phyloP scores from a whole-genome alignment of 2,113 vertebrate species.

The Uropsilus gracilis region DNA sequence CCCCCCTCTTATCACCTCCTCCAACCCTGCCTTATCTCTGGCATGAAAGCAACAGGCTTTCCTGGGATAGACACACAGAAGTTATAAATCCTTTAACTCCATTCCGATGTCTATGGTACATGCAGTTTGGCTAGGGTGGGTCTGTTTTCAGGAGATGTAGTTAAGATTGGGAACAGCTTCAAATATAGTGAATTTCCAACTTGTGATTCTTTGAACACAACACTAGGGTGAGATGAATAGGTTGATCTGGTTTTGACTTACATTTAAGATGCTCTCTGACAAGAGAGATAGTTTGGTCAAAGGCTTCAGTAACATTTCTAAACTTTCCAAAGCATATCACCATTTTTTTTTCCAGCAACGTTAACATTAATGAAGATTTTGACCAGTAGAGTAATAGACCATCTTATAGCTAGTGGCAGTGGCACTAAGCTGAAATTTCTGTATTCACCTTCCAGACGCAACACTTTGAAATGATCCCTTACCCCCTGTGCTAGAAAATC shows the following conservation, averaged over 20 bases:
- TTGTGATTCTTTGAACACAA: neutral
- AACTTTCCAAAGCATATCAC: neutral
- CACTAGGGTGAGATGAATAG: neutral
- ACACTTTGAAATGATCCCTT: neutral
- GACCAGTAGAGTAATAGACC: too few species aligned
- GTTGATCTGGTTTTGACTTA: neutral
- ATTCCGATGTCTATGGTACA: rapidly evolving
- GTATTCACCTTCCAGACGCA: neutral
- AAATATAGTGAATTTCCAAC: neutral
- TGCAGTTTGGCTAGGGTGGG: neutral
- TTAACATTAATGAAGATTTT: neutral
- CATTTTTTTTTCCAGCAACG: neutral
- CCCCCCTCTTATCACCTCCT: neutral
- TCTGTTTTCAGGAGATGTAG: neutral
- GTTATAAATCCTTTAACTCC: neutral
- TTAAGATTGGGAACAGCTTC: neutral
- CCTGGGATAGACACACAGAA: neutral
- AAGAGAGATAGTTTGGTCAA: neutral
- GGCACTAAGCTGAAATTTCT: neutral
- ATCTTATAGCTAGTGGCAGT: neutral
- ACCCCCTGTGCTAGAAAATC: neutral
- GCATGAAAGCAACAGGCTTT: neutral
- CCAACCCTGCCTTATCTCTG: neutral
- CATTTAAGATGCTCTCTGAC: neutral
- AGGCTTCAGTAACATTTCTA: neutral